Conservation (phyloP, 2,888 invertebrate genomes). For the Agonum fuliginosum region DNA sequence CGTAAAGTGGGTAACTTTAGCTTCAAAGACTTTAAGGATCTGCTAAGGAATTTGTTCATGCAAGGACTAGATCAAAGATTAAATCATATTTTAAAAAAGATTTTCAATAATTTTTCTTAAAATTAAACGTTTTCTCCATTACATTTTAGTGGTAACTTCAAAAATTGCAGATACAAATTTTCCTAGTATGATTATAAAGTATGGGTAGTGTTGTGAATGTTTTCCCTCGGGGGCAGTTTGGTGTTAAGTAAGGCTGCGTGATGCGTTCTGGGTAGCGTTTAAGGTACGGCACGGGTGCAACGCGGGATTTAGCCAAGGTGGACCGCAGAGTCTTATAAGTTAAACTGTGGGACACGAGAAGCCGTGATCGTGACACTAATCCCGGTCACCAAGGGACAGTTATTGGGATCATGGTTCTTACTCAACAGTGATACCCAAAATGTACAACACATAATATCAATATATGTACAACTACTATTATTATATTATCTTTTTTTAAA, state of each 20-base stretch:
- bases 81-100: no score
- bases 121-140: no score
- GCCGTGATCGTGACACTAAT: slow-evolving; percentile 56
- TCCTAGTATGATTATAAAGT: slow-evolving; percentile 8
- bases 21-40: no score
- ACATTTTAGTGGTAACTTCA: no score
- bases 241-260: slow-evolving; percentile 23
- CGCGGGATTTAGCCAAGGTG: slow-evolving; percentile 43
- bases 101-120: no score
- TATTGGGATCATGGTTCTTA: slow-evolving; percentile 53
- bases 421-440: slow-evolving; percentile 31
- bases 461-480: not conserved
- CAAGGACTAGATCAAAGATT: no score
- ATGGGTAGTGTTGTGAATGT: not conserved
- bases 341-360: slow-evolving; percentile 46
- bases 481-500: not conserved
- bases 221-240: slow-evolving; percentile 22
- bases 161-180: not conserved
- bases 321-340: slow-evolving; percentile 59
- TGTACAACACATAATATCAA: not conserved
- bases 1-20: no score
- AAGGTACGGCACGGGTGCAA: slow-evolving; percentile 12
- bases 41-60: no score
- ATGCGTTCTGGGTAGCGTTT: slow-evolving; percentile 23
- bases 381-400: slow-evolving; percentile 58